Percentiles rank a stretch among this genome's conserved stretches.
These are phyloP conservation scores for Brachionus calyciflorus DNA, from an alignment of 1,140 invertebrate species.

Conservation along the genomic window DNA sequence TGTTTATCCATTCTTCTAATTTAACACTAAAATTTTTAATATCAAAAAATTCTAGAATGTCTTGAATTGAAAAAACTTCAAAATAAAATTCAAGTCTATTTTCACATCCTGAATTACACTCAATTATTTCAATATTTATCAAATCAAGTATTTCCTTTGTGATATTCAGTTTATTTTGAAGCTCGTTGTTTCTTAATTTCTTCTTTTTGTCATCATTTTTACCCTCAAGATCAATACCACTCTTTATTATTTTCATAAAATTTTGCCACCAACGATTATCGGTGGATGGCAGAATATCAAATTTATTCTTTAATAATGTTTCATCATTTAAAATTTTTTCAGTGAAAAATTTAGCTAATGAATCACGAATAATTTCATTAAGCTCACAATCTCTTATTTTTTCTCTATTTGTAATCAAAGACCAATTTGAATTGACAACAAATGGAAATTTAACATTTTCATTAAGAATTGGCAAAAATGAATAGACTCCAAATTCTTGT, in stretches of 20 bases:
- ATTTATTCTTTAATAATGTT: neutral
- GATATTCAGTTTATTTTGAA: too few relatives aligned
- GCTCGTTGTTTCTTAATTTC: too few relatives aligned
- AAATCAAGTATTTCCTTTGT: neutral
- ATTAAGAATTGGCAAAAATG: neutral
- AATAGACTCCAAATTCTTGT: neutral
- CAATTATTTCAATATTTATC: neutral
- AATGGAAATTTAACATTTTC: neutral
- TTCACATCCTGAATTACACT: neutral
- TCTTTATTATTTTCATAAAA: too few relatives aligned
- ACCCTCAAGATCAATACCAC: too few relatives aligned
- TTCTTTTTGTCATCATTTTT: too few relatives aligned
- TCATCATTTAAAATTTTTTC: neutral
- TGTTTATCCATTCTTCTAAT: neutral
- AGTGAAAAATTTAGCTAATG: neutral
- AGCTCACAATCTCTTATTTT: neutral
- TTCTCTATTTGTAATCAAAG: conserved; percentile 7
- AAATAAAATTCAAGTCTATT: neutral
- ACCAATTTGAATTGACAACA: neutral
- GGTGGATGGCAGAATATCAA: neutral
- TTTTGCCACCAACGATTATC: too few relatives aligned
- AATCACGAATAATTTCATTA: neutral
- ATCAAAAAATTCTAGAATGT: neutral
- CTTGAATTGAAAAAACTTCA: neutral
- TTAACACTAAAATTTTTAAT: neutral